Percentiles rank a stretch among this genome's conserved stretches.
phyloP scores from a whole-genome alignment of 1,140 invertebrate species.

The Battus philenor region DNA sequence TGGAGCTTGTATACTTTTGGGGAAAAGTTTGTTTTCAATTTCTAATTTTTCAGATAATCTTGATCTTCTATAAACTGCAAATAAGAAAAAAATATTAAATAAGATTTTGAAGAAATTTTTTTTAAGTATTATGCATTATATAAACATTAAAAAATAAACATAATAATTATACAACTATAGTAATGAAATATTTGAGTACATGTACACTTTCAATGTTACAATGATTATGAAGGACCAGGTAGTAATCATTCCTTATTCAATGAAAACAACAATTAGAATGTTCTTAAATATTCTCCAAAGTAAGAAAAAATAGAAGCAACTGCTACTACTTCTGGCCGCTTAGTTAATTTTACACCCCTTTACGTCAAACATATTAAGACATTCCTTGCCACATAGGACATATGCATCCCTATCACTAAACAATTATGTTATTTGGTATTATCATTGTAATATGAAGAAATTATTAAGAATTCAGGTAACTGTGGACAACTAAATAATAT shows the following conservation, averaged over 20 bases:
- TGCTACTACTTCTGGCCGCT: no score
- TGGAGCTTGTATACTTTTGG: conserved; percentile 60
- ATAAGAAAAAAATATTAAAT: conserved; percentile 19
- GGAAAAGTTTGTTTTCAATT: conserved; percentile 59
- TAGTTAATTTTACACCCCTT: no score
- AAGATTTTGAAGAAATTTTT: background rate
- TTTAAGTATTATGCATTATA: background rate
- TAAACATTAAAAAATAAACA: background rate
- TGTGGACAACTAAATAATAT: no score
- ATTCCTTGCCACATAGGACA: no score
- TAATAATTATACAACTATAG: no score
- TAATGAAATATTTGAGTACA: no score
- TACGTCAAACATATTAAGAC: background rate
- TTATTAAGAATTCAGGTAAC: no score
- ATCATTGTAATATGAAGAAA: no score
- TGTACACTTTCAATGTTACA: no score
- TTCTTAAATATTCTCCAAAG: background rate
- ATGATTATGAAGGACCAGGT: no score
- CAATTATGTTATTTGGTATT: no score
- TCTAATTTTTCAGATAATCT: conserved; percentile 52
- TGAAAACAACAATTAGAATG: background rate
- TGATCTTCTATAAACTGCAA: conserved; percentile 49
- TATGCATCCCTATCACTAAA: no score
- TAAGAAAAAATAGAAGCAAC: background rate
- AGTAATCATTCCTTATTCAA: background rate